Evolutionary conservation across 2,888 invertebrate species (phyloP).

Genomic region (Conistra vaccinii): DNA sequence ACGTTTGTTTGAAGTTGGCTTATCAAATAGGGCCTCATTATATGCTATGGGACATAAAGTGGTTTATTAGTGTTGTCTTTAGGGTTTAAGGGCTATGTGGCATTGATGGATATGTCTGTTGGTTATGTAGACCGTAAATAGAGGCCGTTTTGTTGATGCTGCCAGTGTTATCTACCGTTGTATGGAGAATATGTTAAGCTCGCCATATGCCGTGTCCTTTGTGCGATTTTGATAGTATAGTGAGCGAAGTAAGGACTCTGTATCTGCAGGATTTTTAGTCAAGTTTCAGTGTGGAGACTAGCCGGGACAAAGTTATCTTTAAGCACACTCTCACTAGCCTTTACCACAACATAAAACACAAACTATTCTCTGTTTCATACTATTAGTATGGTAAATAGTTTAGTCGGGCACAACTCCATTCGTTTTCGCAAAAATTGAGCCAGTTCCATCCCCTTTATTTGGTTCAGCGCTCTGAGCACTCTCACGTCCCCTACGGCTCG

Average conservation of each 20-base stretch:
- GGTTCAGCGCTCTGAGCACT: constrained; percentile 38
- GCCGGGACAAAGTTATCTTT: neutral
- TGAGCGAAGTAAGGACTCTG: neutral
- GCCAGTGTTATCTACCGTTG: neutral
- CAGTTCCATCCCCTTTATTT: constrained; percentile 45
- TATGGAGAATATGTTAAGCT: neutral
- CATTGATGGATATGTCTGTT: constrained; percentile 10
- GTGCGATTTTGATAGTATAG: neutral
- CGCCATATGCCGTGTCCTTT: neutral
- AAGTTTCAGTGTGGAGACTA: neutral
- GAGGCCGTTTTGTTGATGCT: neutral
- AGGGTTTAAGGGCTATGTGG: neutral
- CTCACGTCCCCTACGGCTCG: constrained; percentile 26
- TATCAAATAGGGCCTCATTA: constrained; percentile 54
- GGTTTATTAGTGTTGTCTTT: constrained; percentile 16
- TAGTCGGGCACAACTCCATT: constrained; percentile 16
- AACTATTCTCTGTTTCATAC: constrained; percentile 6
- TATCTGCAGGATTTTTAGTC: neutral
- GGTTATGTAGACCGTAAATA: constrained; percentile 1
- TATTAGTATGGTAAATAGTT: constrained; percentile 36
- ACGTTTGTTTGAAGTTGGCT: constrained; percentile 60
- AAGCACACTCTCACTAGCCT: neutral
- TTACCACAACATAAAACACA: neutral
- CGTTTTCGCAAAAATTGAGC: constrained; percentile 41
- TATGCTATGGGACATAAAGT: constrained; percentile 25